Percentiles rank a stretch among this genome's conserved stretches.
Evolutionary conservation across 2,888 invertebrate genomes (phyloP).

Genomic region (Julus scandinavius): DNA sequence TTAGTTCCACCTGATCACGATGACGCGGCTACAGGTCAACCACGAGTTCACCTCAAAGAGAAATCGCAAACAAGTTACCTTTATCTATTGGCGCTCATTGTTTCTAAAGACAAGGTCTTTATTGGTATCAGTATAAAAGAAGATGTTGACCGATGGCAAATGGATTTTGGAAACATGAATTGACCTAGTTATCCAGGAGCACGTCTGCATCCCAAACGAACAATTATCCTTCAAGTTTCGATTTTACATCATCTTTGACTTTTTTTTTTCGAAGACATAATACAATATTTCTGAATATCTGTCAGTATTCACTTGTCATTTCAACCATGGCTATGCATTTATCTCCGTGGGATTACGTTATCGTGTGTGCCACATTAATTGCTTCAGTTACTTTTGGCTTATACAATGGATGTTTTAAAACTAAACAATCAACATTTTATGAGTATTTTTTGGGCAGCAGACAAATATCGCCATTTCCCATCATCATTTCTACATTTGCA

Average conservation of each 20-base stretch:
- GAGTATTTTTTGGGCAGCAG: slow-evolving; percentile 26
- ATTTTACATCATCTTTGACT: not conserved
- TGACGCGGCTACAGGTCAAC: not conserved
- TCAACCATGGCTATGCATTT: not conserved
- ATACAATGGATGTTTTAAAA: slow-evolving; percentile 44
- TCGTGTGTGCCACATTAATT: slow-evolving; percentile 16
- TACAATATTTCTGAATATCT: not conserved
- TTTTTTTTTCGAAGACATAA: not conserved
- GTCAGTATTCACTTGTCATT: not conserved
- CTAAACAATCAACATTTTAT: slow-evolving; percentile 10
- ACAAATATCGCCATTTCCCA: not conserved
- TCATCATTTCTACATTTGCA: slow-evolving; percentile 17
- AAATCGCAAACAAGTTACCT: not conserved
- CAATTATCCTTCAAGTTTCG: not conserved
- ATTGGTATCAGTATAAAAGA: slow-evolving; percentile 12
- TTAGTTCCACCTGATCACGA: too few species aligned
- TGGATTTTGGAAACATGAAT: not conserved
- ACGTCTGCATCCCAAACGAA: not conserved
- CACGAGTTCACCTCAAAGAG: slow-evolving; percentile 17
- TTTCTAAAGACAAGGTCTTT: not conserved
- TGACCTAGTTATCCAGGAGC: not conserved
- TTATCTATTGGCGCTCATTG: not conserved
- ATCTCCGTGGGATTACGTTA: slow-evolving; percentile 11
- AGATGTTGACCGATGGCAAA: not conserved
- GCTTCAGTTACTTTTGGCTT: not conserved